Conservation (phyloP, 2,797 vertebrate species). For the Sebastes jordani region DNA sequence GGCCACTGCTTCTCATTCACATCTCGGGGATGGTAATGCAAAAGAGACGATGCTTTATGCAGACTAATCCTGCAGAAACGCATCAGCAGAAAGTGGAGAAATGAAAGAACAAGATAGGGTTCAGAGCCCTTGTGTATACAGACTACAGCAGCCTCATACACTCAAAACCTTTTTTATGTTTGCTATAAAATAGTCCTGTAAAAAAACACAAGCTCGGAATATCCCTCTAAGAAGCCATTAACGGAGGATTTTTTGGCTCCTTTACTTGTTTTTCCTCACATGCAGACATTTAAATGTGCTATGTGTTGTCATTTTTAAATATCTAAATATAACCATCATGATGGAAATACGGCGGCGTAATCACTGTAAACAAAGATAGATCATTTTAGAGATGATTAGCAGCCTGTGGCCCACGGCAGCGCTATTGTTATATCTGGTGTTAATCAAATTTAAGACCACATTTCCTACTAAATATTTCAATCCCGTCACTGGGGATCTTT, state of each 20-base stretch:
- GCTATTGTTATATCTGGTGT: background rate
- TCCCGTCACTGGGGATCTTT: background rate
- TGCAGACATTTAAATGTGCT: background rate
- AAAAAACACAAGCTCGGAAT: background rate
- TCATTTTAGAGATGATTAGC: background rate
- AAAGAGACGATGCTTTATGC: slow-evolving; percentile 43
- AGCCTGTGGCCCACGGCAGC: background rate
- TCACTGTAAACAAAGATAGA: background rate
- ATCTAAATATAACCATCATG: background rate
- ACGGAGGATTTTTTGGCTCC: background rate
- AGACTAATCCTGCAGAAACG: slow-evolving; percentile 39
- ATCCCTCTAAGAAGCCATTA: slow-evolving; percentile 6
- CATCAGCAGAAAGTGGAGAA: slow-evolving; percentile 12
- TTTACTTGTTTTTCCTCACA: background rate
- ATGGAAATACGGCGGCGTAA: background rate
- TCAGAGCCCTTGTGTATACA: slow-evolving; percentile 13
- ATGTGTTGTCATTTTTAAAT: background rate
- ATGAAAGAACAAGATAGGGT: slow-evolving; percentile 18
- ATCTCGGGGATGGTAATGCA: slow-evolving; percentile 23
- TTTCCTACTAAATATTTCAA: background rate
- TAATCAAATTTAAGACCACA: background rate
- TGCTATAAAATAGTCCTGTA: background rate
- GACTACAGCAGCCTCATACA: background rate
- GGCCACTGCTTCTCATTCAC: slow-evolving; percentile 20
- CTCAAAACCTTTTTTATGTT: slow-evolving; percentile 14